Evolutionary conservation across 2,113 vertebrate species (phyloP).

Genomic region (Dryoscopus gambensis): DNA sequence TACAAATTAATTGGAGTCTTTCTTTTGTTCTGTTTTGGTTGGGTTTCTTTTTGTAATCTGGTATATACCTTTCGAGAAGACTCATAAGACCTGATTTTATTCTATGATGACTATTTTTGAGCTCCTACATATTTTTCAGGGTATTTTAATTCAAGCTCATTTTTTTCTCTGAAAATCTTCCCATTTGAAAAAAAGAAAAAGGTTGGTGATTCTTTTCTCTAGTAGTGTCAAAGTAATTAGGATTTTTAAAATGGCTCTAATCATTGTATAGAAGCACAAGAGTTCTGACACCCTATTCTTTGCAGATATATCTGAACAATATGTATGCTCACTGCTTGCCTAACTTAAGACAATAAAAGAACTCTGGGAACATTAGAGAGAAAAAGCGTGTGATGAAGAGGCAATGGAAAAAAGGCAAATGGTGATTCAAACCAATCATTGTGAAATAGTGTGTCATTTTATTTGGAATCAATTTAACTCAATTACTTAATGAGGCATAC

Average conservation of each 20-base stretch:
- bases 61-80: not conserved
- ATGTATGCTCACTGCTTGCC: not conserved
- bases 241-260: not conserved
- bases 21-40: not conserved
- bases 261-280: not conserved
- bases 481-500: conserved; percentile 44
- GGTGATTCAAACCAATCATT: conserved; percentile 41
- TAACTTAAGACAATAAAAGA: not conserved
- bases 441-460: conserved; percentile 49
- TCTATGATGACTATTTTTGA: not conserved
- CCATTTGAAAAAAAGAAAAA: not conserved
- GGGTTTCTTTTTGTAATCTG: not conserved
- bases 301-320: not conserved
- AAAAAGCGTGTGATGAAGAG: not conserved
- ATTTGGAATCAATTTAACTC: conserved; percentile 53
- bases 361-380: not conserved
- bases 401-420: conserved; percentile 15
- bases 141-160: not conserved
- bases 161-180: not conserved
- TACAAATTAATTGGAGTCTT: not conserved
- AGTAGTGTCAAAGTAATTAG: not conserved
- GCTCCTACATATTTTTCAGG: not conserved
- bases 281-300: not conserved
- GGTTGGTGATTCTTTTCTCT: not conserved
- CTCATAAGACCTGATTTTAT: not conserved